Conservation (phyloP, 2,797 vertebrate species). For the Botia kubotai region DNA sequence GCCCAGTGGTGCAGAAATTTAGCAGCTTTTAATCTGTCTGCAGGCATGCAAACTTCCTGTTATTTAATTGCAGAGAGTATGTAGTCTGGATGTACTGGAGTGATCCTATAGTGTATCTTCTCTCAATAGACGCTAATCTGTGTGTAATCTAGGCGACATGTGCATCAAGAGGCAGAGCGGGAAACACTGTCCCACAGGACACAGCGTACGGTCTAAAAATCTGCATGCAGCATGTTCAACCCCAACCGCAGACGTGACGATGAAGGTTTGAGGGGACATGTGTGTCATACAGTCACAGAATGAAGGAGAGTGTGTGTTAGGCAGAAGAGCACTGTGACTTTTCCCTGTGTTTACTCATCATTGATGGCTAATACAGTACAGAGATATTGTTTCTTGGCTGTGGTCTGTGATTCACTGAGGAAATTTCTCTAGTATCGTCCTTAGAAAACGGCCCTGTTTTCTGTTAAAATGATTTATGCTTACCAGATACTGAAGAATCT, state of each 20-base stretch:
- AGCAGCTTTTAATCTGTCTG: too few species aligned
- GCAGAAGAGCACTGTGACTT: slow-evolving; percentile 42
- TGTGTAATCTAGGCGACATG: slow-evolving; percentile 40
- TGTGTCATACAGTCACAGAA: slow-evolving; percentile 44
- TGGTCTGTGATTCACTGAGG: slow-evolving; percentile 42
- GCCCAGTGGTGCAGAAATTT: too few species aligned
- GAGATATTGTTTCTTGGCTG: slow-evolving; percentile 47
- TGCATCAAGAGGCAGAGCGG: slow-evolving; percentile 20
- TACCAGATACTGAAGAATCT: background rate
- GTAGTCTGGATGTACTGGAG: slow-evolving; percentile 1
- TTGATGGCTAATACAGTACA: slow-evolving; percentile 39
- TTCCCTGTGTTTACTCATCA: slow-evolving; percentile 29
- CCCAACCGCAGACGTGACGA: slow-evolving; percentile 41
- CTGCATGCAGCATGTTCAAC: slow-evolving; percentile 49
- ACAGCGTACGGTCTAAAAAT: slow-evolving; percentile 39
- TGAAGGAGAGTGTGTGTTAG: slow-evolving; percentile 18
- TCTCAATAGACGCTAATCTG: slow-evolving; percentile 25
- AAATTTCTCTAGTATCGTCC: slow-evolving; percentile 28
- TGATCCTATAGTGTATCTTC: slow-evolving; percentile 5
- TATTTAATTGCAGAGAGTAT: background rate
- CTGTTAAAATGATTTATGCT: background rate
- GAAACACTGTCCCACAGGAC: slow-evolving; percentile 41
- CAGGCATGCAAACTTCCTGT: too few species aligned
- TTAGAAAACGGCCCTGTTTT: background rate
- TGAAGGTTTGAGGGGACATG: slow-evolving; percentile 43